Conservation (phyloP, 2,113 vertebrate genomes). For the Astatotilapia flaviijosephi region DNA sequence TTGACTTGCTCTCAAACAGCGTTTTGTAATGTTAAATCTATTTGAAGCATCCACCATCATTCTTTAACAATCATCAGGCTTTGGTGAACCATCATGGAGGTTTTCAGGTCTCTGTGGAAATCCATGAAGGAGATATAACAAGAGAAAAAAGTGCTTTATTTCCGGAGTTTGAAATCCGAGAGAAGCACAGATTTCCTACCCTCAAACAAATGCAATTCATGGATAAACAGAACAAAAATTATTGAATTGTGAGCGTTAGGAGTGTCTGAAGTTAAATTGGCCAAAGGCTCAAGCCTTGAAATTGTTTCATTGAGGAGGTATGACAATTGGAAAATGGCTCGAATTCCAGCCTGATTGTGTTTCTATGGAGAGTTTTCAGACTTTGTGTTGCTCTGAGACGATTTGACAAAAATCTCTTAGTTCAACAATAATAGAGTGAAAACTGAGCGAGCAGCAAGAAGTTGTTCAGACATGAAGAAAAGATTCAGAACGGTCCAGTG, state of each 20-base stretch:
- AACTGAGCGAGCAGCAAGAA: background rate
- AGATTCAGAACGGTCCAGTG: background rate
- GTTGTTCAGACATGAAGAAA: background rate
- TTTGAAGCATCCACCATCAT: background rate
- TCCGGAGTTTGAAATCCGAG: background rate
- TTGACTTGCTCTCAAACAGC: fast-evolving
- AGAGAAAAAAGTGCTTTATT: background rate
- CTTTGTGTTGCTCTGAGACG: background rate
- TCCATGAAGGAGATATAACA: background rate
- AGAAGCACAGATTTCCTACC: background rate
- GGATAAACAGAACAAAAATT: background rate
- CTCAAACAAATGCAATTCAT: background rate
- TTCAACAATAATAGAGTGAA: background rate
- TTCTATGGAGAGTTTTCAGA: background rate
- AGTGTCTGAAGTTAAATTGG: background rate
- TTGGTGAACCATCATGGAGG: background rate
- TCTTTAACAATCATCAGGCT: background rate
- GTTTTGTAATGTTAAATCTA: background rate
- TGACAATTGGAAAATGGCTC: background rate
- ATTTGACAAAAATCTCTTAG: background rate
- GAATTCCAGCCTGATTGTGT: background rate
- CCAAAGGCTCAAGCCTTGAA: background rate
- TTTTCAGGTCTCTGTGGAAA: background rate
- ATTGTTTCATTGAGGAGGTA: background rate
- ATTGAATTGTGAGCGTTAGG: background rate